Evolutionary conservation across 1,140 invertebrate species (phyloP), one percentile per base, ranked within the genome.

Genomic region (Zaprionus kolodkinae): DNA sequence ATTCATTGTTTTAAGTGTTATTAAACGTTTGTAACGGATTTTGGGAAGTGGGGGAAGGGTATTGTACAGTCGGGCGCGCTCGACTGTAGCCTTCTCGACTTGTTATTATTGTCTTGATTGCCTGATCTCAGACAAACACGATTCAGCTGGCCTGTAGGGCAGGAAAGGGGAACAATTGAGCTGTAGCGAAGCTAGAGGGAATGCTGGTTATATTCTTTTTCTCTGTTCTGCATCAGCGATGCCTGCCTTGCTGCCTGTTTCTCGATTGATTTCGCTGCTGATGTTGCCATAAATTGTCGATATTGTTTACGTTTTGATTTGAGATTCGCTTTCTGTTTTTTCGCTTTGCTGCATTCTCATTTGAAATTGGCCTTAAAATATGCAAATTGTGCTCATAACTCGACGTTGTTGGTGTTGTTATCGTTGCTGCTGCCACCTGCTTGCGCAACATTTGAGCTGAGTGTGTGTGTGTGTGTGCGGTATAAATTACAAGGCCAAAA

Each of bases 301-400:
- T 88, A 87, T 83, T 88, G 78, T 85, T 84, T 78, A 45, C 69
- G 59, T 81, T 85, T 81, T 90, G 72, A 85, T 90, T 89, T 90
- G 48, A 59, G 67, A 65, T 79, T 72, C 48, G 68, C 40, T 35
- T 10, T 40, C 33, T 35, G 40, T 3, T 73, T 76, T 76, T 64
- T 72, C 72, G 81, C 72, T 76, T 85, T 81, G 68, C 69, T 89
- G 80, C 85, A 78, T 68, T 87, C 66, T 78, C 75, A 88, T 89
- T 89, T 73, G 35, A 74, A 89, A 81, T 79, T 89, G 81, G 52
- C 74, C 81, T 81, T 79, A 74, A 90, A 89, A 90, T 85, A 90
- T 89, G 81, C 62, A 90, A 89, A 81, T 85, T 70, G 40, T 70
- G 43, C 54, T 61, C 7, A 69, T 40, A 40, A 43, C 66, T 70